These are phyloP conservation scores for Phycodurus eques DNA, from an alignment of 2,113 vertebrate species.

Conservation along the genomic window DNA sequence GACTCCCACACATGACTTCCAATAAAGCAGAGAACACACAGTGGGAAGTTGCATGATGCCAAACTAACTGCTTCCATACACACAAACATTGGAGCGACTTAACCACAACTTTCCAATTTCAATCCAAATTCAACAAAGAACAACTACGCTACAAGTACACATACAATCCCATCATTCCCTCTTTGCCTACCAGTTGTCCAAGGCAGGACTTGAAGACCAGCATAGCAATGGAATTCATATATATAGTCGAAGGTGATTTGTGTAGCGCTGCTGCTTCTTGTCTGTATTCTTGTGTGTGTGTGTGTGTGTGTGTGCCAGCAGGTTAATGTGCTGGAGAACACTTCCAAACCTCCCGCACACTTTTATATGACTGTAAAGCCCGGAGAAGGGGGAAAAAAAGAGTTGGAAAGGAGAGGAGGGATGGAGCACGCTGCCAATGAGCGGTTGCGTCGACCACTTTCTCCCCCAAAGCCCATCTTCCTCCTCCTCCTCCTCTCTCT, in stretches of 20 bases:
- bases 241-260: slow-evolving; percentile 16
- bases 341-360: slow-evolving; percentile 43
- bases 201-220: slow-evolving; percentile 79
- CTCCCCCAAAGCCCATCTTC: slow-evolving; percentile 38
- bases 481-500: slow-evolving; percentile 14
- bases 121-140: neutral
- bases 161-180: neutral
- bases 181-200: slow-evolving; percentile 70
- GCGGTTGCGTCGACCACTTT: slow-evolving; percentile 37
- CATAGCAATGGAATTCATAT: slow-evolving; percentile 63
- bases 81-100: neutral
- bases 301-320: slow-evolving; percentile 15
- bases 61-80: neutral
- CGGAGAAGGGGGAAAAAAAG: slow-evolving; percentile 23
- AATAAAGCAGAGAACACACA: slow-evolving; percentile 20
- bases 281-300: slow-evolving; percentile 12
- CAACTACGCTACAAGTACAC: neutral
- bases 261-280: slow-evolving; percentile 17
- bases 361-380: slow-evolving; percentile 63
- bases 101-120: neutral
- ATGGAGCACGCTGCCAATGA: slow-evolving; percentile 39
- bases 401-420: slow-evolving; percentile 26
- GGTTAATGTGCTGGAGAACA: slow-evolving; percentile 44
- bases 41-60: slow-evolving; percentile 2
- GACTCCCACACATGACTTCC: neutral